phyloP scores from a whole-genome alignment of 1,140 invertebrate genomes.

The Panagrolaimus sp. region DNA sequence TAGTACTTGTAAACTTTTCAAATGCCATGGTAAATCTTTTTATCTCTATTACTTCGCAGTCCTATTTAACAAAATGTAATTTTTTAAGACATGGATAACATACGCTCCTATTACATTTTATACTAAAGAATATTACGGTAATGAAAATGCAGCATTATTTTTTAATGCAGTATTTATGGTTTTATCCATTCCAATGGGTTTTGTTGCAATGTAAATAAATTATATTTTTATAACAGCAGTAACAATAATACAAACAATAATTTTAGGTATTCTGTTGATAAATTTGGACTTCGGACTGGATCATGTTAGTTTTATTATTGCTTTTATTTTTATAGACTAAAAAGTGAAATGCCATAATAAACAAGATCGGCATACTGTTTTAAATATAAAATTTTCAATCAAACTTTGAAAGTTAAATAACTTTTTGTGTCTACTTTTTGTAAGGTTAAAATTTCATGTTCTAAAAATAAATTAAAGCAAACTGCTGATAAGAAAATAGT shows the following conservation, averaged over 20 bases:
- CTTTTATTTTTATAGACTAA: no score
- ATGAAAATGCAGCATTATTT: constrained; percentile 58
- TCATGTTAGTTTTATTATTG: background rate
- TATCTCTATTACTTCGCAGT: constrained; percentile 18
- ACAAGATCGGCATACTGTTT: no score
- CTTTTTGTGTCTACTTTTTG: no score
- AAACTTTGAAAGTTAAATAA: no score
- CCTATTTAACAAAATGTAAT: no score
- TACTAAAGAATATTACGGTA: constrained; percentile 58
- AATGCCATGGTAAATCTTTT: constrained; percentile 60
- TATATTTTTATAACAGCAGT: no score
- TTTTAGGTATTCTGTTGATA: constrained; percentile 50
- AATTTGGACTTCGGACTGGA: constrained; percentile 59
- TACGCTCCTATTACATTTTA: constrained; percentile 62
- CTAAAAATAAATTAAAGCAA: no score
- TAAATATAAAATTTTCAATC: no score
- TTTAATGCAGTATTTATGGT: constrained; percentile 61
- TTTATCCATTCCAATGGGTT: constrained; percentile 60
- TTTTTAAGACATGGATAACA: constrained; percentile 61
- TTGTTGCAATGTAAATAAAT: constrained; percentile 60
- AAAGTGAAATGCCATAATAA: no score
- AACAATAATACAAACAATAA: no score
- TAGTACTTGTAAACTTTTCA: constrained; percentile 60
- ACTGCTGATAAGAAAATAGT: no score
- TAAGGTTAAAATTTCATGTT: no score